Evolutionary conservation across 1,140 invertebrate genomes (phyloP).

Genomic region (Meteorus sp.): DNA sequence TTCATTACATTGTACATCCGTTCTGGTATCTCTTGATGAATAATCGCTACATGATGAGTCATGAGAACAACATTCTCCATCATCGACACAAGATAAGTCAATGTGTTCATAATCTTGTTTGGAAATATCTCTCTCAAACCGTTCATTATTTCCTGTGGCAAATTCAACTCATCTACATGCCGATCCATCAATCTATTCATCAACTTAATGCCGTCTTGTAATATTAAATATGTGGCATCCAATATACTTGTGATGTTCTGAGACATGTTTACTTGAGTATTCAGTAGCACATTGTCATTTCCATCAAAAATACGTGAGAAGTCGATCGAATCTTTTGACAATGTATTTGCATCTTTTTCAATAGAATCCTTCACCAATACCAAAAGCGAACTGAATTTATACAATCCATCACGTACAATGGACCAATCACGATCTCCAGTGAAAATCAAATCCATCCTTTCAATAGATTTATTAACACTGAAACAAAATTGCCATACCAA

Average conservation of each 20-base stretch:
- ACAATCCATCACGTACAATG: constrained; percentile 34
- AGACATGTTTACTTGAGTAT: constrained; percentile 3
- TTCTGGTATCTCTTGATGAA: constrained; percentile 38
- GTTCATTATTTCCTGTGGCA: constrained; percentile 39
- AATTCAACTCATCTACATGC: constrained; percentile 35
- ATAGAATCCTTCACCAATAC: constrained; percentile 33
- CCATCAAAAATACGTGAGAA: constrained; percentile 27
- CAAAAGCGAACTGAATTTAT: constrained; percentile 41
- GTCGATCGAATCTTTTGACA: constrained; percentile 14
- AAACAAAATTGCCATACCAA: background rate
- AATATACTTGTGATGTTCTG: constrained; percentile 38
- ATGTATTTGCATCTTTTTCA: constrained; percentile 11
- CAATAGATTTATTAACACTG: constrained; percentile 43
- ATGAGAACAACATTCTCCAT: constrained; percentile 40
- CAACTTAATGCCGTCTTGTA: constrained; percentile 40
- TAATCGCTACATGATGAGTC: constrained; percentile 42
- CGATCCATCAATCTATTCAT: constrained; percentile 38
- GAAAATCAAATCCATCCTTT: constrained; percentile 43
- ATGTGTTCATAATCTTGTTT: constrained; percentile 36
- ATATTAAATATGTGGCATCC: constrained; percentile 35
- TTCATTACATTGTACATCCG: constrained; percentile 39
- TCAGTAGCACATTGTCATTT: constrained; percentile 9
- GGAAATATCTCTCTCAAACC: constrained; percentile 38
- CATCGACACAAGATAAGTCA: constrained; percentile 41
- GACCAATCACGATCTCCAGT: constrained; percentile 37